Evolutionary conservation across 2,888 invertebrate species (phyloP), one percentile per base, ranked within the genome.

Genomic region (Mesorhabditis spiculigera): DNA sequence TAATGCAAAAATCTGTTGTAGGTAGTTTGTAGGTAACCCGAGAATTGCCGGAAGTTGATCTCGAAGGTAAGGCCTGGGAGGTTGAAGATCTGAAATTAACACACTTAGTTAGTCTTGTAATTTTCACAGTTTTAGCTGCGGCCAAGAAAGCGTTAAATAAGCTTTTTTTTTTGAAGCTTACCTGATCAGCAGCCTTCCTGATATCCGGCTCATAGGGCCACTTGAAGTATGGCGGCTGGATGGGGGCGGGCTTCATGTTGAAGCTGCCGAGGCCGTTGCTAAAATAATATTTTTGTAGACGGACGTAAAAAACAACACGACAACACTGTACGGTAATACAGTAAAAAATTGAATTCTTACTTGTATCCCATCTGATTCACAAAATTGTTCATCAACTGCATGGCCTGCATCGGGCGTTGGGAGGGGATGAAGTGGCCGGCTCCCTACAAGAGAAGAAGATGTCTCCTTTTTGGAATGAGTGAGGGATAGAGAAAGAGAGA

Each of bases 41-140:
- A 75, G 63, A 75, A 80, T 16, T 80, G 79, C 43, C 76, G 73
- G 72, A 80, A 80, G 62, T 74, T 76, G 66, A 75, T 68, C 61
- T 73, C 44, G 65, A 75, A 80, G 4, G 76, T 78, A 8, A 77
- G 68, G 41, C 79, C 79, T 6, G 79, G 79, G 4, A 80, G 64
- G n/a, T 69, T 67, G 13, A 8, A 16, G 43, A 79, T 67, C 45
- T 75, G 68, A 64, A 75, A 75, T 4, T 71, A 62, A 62, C 72
- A 70, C 42, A 65, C 6, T 50, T 28, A 28, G 28, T 50, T 28
- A 28, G 28, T 28, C 28, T 28, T 28, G 28, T 28, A 28, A 28
- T 28, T 28, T 28, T 28, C 3, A 28, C 28, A 28, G 28, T 28
- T 28, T 28, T 28, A 28, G 28, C 28, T 28, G 3, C 28, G 28